Evolutionary conservation across 2,888 invertebrate genomes (phyloP), one percentile per base, ranked within the genome.

Genomic region (Amiota communis): DNA sequence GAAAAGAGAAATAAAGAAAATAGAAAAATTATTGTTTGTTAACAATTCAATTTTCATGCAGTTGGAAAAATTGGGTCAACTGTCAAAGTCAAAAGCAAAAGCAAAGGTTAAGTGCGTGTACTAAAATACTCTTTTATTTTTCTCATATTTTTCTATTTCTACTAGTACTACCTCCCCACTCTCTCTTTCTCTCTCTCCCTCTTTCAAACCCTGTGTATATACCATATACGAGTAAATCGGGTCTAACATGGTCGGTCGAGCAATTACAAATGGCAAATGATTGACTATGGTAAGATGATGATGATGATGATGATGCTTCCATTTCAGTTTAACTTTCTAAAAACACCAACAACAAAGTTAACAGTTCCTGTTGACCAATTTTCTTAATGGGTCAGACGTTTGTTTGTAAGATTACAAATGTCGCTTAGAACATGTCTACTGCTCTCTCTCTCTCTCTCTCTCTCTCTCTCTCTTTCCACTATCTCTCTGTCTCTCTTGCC

Each of bases 321-420:
- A 53, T 46, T 63, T 36, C 63, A 17, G 46, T 12, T 12, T 13
- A 46, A 71, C 71, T 71, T 71, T 71, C 71, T 64, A 71, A 63
- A 49, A 47, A 49, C 47, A 59, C 17, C 15, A 57, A 57, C 10
- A 12, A 17, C 15, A 65, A 65, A 65, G 65, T 65, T 65, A 48
- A 75, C 77, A 77, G 77, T 80, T 83, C 83, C 84, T 80, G 83
- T 83, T 85, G 83, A 80, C 82, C 81, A 85, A 85, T 85, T 81
- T 80, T 76, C 79, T 80, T 83, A 82, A 80, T 83, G 65, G 85
- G 85, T 84, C 85, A 83, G 79, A 80, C 82, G 78, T 51, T 36
- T 36, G 36, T 36, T 36, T 36, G 36, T 36, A 46, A 71, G 48
- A 17, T 65, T 65, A 49, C 17, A 65, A 75, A 78, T 80, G 69